Evolutionary conservation across 2,888 invertebrate species (phyloP), one percentile per base, ranked within the genome.

Genomic region (Hesperia comma): DNA sequence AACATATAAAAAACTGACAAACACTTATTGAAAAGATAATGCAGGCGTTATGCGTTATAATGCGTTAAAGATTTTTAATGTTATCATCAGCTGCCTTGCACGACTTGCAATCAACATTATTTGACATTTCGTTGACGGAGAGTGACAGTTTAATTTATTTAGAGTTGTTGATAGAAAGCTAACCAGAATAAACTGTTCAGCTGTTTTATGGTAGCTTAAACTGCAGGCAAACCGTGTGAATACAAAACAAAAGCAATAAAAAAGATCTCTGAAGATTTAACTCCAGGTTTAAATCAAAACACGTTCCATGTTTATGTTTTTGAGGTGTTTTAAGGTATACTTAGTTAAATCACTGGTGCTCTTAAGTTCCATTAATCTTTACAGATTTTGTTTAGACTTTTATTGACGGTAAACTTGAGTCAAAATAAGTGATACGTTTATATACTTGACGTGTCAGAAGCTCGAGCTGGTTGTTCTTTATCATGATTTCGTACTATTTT

Each of bases 251-350:
- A 53, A 32, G 53, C 26, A 53, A 53, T 32, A 32, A 53, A 43
- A 26, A 32, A 46, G 51, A 53, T 53, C 26, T 53, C 26, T 26
- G 10, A n/a, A 53, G 53, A 6, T 26, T 61, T 61, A 14, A 40
- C 26, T 43, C 21, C 43, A 10, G 51, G 37, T 51, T 61, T 37
- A 37, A 51, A 51, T 46, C 49, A 49, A 60, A n/a, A 46, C 49
- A 49, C 49, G 33, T 41, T 26, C 41, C 53, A 32, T 32, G 26
- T 53, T 53, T 53, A 53, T 32, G 53, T 26, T 6, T 53, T 32
- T 26, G 32, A 32, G 32, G 53, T 32, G 53, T 15, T 53, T 32
- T 53, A 53, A n/a, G 6, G 14, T 21, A 53, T 53, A 32, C 32
- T 53, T 49, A 19, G 17, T 49, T 12, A 19, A 49, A 17, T 19